These are phyloP conservation scores for Tursiops truncatus DNA, from an alignment of 2,113 vertebrate species.

Conservation along the genomic window DNA sequence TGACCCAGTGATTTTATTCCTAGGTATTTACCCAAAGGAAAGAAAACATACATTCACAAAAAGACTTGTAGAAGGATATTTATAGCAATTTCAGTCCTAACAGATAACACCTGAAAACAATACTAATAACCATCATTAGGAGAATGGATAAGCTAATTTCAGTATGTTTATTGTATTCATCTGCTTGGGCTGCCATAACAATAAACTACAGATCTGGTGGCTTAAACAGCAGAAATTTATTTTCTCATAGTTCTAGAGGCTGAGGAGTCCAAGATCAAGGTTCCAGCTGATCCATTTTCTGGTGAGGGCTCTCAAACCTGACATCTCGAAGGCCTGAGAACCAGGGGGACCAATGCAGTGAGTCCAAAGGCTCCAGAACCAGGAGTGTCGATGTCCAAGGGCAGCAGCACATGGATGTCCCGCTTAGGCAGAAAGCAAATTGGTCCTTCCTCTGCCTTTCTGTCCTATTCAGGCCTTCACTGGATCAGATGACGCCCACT, in stretches of 20 bases:
- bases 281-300: not conserved
- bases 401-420: not conserved
- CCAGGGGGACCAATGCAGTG: too few species aligned
- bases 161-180: not conserved
- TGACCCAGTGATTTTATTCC: not conserved
- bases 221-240: not conserved
- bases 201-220: not conserved
- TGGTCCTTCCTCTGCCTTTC: too few species aligned
- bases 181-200: not conserved
- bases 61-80: not conserved
- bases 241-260: not conserved
- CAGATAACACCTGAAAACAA: not conserved
- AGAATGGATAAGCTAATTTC: not conserved
- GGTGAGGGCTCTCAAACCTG: not conserved
- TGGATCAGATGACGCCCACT: not conserved
- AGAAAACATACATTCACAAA: not conserved
- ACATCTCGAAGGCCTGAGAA: not conserved
- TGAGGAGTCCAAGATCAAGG: not conserved
- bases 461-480: not conserved
- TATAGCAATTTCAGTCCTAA: not conserved
- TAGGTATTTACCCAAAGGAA: not conserved
- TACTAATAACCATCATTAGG: not conserved
- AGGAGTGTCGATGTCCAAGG: not conserved
- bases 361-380: not conserved
- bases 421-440: not conserved